Percentiles rank a stretch among this genome's conserved stretches.
phyloP scores from a whole-genome alignment of 2,797 vertebrate species.

The Tangara arthus region DNA sequence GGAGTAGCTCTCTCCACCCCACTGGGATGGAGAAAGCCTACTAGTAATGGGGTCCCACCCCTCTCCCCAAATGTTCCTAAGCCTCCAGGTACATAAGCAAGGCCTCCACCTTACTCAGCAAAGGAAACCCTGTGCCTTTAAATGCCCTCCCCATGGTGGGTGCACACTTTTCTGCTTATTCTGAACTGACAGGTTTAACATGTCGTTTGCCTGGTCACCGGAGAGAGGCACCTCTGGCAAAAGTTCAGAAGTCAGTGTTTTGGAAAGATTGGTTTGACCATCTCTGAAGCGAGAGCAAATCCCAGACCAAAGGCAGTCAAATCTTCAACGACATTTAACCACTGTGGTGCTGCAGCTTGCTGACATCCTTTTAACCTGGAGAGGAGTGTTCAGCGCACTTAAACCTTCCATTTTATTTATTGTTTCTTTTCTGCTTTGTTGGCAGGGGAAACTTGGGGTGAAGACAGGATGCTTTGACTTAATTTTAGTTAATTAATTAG shows the following conservation, averaged over 20 bases:
- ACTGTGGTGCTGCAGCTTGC: slow-evolving; percentile 47
- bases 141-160: not conserved
- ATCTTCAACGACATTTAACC: slow-evolving; percentile 66
- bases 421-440: slow-evolving; percentile 1
- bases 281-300: slow-evolving; percentile 65
- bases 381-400: not conserved
- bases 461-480: slow-evolving; percentile 24
- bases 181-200: slow-evolving; percentile 61
- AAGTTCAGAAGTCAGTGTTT: slow-evolving; percentile 74
- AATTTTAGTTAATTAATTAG: slow-evolving; percentile 39
- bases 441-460: not conserved
- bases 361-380: slow-evolving; percentile 33
- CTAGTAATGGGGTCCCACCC: rapidly evolving
- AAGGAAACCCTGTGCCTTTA: slow-evolving; percentile 54
- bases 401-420: slow-evolving; percentile 32
- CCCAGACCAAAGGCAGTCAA: slow-evolving; percentile 60
- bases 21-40: not conserved
- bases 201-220: slow-evolving; percentile 57
- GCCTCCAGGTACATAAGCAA: not conserved
- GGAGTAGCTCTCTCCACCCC: not conserved
- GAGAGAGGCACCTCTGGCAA: slow-evolving; percentile 69
- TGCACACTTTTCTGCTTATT: slow-evolving; percentile 60
- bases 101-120: not conserved
- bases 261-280: slow-evolving; percentile 73
- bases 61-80: not conserved